These are phyloP conservation scores for Rhadina sibilatrix DNA, from an alignment of 2,113 vertebrate species.

Conservation along the genomic window DNA sequence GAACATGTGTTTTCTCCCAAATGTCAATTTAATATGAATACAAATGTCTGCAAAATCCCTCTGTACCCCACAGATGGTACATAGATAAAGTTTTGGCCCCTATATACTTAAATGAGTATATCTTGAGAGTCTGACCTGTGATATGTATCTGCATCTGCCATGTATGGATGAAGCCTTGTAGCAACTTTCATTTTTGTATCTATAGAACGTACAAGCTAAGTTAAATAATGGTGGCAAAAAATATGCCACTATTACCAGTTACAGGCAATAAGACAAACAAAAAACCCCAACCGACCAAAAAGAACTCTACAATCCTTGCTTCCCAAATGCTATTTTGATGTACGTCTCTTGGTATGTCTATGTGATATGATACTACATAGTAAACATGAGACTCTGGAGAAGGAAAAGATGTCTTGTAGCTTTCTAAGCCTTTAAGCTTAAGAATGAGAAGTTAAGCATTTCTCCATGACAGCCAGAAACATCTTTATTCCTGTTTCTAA, in stretches of 20 bases:
- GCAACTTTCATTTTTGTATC: background rate
- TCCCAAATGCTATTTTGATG: background rate
- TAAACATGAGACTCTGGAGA: background rate
- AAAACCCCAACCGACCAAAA: background rate
- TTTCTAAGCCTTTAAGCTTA: conserved; percentile 18
- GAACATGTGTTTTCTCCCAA: background rate
- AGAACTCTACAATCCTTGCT: background rate
- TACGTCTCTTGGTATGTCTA: background rate
- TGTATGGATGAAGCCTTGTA: background rate
- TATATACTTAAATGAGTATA: background rate
- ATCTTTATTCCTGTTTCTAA: background rate
- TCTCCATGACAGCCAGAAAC: background rate
- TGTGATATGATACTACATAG: background rate
- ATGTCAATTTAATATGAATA: background rate
- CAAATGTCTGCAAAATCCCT: background rate
- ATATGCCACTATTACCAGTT: background rate
- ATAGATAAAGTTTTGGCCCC: background rate
- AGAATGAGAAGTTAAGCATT: background rate
- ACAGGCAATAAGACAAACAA: background rate
- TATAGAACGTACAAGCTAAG: background rate
- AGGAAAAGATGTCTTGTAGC: background rate
- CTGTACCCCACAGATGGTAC: background rate
- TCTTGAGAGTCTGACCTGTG: background rate
- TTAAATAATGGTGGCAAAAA: background rate
- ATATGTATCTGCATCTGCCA: background rate